Percentiles rank a stretch among this genome's conserved stretches.
Evolutionary conservation across 1,140 invertebrate genomes (phyloP).

Genomic region (Lepidurus couesii): DNA sequence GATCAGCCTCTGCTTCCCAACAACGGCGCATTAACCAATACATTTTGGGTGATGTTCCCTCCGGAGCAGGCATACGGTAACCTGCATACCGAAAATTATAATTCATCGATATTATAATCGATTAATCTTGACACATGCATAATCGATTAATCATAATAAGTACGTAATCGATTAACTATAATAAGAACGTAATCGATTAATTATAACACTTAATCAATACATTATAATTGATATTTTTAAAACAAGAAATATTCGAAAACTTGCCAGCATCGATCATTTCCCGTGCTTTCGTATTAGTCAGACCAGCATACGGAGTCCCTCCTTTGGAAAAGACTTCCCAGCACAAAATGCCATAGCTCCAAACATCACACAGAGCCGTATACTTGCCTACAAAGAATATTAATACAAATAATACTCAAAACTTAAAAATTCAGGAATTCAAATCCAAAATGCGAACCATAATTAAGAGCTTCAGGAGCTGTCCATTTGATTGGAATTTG

Average conservation of each 20-base stretch:
- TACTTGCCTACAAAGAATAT: conserved; percentile 67
- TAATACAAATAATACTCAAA: conserved; percentile 23
- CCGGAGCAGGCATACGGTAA: conserved; percentile 85
- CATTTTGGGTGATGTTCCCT: conserved; percentile 79
- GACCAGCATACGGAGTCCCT: conserved; percentile 86
- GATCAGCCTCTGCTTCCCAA: conserved; percentile 88
- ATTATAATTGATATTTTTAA: background rate
- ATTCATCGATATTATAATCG: no score
- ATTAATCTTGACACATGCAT: no score
- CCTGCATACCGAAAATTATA: conserved; percentile 51
- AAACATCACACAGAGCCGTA: conserved; percentile 95
- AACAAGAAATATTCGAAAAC: conserved; percentile 22
- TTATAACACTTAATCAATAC: no score
- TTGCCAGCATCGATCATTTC: conserved; percentile 88
- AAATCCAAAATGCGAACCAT: conserved; percentile 56
- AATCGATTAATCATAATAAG: no score
- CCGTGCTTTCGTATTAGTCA: conserved; percentile 82
- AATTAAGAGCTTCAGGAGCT: conserved; percentile 91
- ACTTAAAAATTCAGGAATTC: background rate
- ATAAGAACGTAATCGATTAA: no score
- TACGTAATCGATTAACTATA: no score
- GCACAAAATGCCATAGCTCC: conserved; percentile 93
- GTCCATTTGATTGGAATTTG: conserved; percentile 99
- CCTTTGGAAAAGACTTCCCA: conserved; percentile 97
- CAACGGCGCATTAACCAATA: conserved; percentile 86